Base-by-base conservation (phyloP, 1,140 invertebrate genomes). In the Caerostris extrusa region DNA sequence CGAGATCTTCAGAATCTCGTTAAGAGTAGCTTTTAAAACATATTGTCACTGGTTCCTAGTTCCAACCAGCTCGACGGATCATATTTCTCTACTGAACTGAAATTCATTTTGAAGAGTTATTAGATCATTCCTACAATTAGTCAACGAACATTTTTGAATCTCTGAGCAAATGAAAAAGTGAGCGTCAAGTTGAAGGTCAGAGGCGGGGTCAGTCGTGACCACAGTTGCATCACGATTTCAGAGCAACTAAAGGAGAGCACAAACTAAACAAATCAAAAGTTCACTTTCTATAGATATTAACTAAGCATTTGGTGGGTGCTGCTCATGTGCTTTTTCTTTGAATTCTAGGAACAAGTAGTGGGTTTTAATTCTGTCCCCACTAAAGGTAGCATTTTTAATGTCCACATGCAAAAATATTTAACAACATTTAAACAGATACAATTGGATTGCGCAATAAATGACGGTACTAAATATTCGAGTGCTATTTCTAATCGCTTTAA, bases 171-270 rank as follows among this genome's bases (percentile, higher is more conserved):
- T 58, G 55, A 83, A 58, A 19, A 81, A 53, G 71, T 53, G 34
- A 81, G 14, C 5, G 56, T n/a, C 55, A 56, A 14, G 55, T 83
- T 83, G 82, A 83, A 83, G 82, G 82, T 83, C 82, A 83, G 34
- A 83, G 69, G 81, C n/a, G 53, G 81, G 81, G 7, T 56, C 12
- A 77, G 57, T 56, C 56, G 82, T 83, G 82, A 83, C 82, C 55
- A 83, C 17, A 83, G 57, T 34, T 57, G 17, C 82, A 57, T 56
- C 82, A 83, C 82, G 82, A 83, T 34, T 83, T 83, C 55, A 6
- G 6, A 56, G 55, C 14, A 57, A 83, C n/a, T 57, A 58, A 83
- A 19, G n/a, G 56, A 57, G 56, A 77, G 71, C 71, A 53, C 19
- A 50, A 77, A 77, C 71, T 77, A 53, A 77, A 77, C 71, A 77